Base-by-base conservation (phyloP, 2,888 invertebrate genomes). In the Epirrhoe alternata region DNA sequence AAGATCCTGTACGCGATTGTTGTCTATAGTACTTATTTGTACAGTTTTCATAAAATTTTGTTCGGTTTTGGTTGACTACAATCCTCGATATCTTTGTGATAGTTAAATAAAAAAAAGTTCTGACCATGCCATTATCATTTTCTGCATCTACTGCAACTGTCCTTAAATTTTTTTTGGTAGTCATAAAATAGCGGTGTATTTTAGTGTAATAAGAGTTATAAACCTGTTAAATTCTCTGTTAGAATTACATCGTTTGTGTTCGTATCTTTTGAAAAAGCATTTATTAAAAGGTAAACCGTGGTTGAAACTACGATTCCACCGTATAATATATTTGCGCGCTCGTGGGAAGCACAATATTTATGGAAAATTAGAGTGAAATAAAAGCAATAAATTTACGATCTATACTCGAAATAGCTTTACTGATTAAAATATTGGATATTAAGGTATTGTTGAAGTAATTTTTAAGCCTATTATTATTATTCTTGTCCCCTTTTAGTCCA, bases 391-490 rank as follows among this genome's bases (percentile, higher is more conserved):
- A 50, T 55, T 14, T 12, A 42, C 12, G 12, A 42, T 42, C 6
- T 62, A 55, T 47, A 57, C 47, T 53, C 24, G 0, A 45, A 33
- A 47, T 53, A 63, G 52, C 42, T 50, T 52, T 57, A 63, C 31
- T 63, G 52, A 57, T 31, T 55, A 51, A 62, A 51, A 55, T 49
- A 49, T 38, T 47, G 31, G 56, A 62, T 62, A 50, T 62, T 50
- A 51, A 47, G 14, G n/a, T 51, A 59, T 52, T 38, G 31, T 49
- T 38, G n/a, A 47, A 53, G n/a, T 52, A 33, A 31, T 53, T 6
- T 61, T 56, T 47, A 53, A 8, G 16, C 7, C 16, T 60, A 53
- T 54, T 49, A 53, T 54, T 49, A 55, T 6, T 24, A 14, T 17
- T 54, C 47, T 54, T 49, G 50, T 57, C 16, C 31, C 45, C 6